These are phyloP conservation scores for Urophycis tenuis DNA, from an alignment of 2,797 vertebrate species.

Conservation along the genomic window DNA sequence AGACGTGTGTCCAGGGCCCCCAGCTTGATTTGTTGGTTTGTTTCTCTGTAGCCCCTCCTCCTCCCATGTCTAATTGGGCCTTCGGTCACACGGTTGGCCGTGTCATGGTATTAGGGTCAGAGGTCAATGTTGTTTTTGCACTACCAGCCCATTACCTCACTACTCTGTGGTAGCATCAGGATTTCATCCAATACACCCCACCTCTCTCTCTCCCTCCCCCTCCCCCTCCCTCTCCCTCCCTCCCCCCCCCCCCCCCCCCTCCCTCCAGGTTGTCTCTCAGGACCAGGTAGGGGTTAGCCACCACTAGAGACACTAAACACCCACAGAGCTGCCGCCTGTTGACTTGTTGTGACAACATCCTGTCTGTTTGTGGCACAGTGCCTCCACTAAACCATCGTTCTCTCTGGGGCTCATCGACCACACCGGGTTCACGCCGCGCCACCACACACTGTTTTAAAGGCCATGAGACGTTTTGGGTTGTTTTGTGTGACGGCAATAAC, in stretches of 20 bases:
- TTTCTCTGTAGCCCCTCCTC: conserved; percentile 1
- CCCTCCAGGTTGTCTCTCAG: neutral
- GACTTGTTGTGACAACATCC: neutral
- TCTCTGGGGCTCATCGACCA: neutral
- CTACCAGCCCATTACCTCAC: neutral
- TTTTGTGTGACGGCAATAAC: too few species aligned
- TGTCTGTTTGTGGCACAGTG: neutral
- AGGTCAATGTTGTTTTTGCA: neutral
- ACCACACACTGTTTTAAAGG: neutral
- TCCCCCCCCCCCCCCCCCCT: neutral
- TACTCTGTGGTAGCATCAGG: neutral
- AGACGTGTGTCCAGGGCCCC: neutral
- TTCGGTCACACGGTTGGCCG: neutral
- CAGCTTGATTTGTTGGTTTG: neutral
- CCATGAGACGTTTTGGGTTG: too few species aligned
- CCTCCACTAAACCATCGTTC: neutral
- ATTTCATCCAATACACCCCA: neutral
- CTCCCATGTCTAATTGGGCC: neutral
- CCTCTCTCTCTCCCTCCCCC: neutral
- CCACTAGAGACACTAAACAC: neutral
- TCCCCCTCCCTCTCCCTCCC: neutral
- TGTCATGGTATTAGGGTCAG: neutral
- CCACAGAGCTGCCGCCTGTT: neutral
- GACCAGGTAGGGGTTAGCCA: neutral
- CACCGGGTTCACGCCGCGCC: neutral